Evolutionary conservation across 2,113 vertebrate species (phyloP).

Genomic region (Dipodomys spectabilis): DNA sequence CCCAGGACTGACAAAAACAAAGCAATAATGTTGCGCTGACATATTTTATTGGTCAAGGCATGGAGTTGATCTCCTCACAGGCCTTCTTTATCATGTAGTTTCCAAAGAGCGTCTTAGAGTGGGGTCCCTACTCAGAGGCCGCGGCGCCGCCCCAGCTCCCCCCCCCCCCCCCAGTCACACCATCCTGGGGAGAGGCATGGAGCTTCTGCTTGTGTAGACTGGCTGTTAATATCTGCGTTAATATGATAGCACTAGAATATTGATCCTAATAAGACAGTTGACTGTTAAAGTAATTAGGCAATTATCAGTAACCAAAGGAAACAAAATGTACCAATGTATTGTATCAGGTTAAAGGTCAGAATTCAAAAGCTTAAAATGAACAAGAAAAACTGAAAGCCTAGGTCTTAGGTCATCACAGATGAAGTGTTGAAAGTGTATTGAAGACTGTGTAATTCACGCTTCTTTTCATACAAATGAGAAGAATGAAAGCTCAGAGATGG

Average conservation of each 20-base stretch:
- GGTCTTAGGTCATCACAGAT: not conserved
- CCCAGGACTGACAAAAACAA: no score
- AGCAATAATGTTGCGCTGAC: no score
- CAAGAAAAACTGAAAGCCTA: not conserved
- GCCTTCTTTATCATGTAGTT: not conserved
- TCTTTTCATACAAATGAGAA: not conserved
- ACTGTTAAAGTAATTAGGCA: not conserved
- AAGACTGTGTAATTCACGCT: not conserved
- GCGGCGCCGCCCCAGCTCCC: accelerated
- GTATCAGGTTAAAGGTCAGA: not conserved
- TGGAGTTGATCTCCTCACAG: not conserved
- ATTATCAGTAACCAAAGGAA: not conserved
- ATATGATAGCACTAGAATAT: not conserved
- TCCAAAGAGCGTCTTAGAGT: not conserved
- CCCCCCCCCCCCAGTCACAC: no score
- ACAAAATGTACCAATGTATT: not conserved
- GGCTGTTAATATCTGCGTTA: not conserved
- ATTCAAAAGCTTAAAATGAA: constrained; percentile 20
- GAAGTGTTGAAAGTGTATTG: not conserved
- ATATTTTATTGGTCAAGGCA: not conserved
- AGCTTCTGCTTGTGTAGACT: not conserved
- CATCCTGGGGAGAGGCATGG: not conserved
- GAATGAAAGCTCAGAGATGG: not conserved
- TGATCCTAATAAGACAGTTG: not conserved
- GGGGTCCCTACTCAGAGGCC: not conserved